Evolutionary conservation across 2,888 invertebrate genomes (phyloP), one percentile per base, ranked within the genome.

Genomic region (Rotaria sp.): DNA sequence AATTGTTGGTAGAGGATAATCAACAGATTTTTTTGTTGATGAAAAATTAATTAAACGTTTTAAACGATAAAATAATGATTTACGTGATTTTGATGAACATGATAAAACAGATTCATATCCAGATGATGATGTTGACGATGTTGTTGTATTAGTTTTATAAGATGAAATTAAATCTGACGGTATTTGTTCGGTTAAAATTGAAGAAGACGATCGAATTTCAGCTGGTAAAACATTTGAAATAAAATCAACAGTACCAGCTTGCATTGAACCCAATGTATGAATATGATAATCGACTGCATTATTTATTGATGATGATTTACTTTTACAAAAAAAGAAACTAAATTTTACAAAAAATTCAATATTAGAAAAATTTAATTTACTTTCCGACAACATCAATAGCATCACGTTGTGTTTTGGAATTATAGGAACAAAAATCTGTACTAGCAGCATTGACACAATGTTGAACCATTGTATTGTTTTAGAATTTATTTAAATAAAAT

Each of bases 21-120:
- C 67, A 8, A 21, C 21, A 0, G 67, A 80, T 4, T 26, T 45
- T 80, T 80, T 80, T 11, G 41, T 41, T 80, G 80, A 45, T 3
- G 80, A 15, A n/a, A 80, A 80, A 80, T 45, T 80, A n/a, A 80
- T 80, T 8, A 80, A 15, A 80, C 80, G 80, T 45, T 80, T 80
- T n/a, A 80, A 26, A n/a, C 80, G 80, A 45, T 26, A 45, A n/a
- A n/a, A 80, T 26, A 80, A 45, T 13, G 80, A 80, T 45, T 45
- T 41, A 80, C n/a, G 80, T 35, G 41, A n/a, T 80, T 80, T 80
- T 26, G 45, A 45, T 24, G 80, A 26, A 80, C 11, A 10, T 80
- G 80, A 80, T 45, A 13, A 1, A 10, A 45, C 26, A 13, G 75
- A 80, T 45, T 24, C 38, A 38, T 80, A 80, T 24, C 75, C 75